Evolutionary conservation across 2,113 vertebrate species (phyloP).

Genomic region (Rhineura floridana): DNA sequence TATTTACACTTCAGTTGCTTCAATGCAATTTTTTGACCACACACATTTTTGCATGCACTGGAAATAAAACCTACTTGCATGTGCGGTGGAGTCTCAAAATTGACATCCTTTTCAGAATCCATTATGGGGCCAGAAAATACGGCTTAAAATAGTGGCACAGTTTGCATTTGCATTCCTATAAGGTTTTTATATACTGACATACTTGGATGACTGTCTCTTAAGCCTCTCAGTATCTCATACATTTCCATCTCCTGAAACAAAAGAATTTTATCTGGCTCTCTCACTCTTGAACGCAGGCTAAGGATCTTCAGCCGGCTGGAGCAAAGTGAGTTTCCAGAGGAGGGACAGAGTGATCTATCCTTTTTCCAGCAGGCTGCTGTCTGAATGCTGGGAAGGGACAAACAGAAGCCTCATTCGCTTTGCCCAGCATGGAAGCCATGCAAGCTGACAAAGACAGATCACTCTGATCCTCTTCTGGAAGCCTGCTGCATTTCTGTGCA

Average conservation of each 20-base stretch:
- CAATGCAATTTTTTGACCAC: background rate
- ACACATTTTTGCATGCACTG: background rate
- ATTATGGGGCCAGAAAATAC: background rate
- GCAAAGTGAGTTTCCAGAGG: background rate
- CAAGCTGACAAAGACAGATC: too few relatives aligned
- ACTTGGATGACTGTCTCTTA: background rate
- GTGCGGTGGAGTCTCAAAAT: background rate
- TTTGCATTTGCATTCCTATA: background rate
- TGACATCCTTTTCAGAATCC: background rate
- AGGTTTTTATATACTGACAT: background rate
- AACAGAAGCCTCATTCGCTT: too few relatives aligned
- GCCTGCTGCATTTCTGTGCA: too few relatives aligned
- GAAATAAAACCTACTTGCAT: background rate
- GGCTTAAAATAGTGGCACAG: background rate
- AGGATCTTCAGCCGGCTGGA: background rate
- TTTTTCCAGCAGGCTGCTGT: background rate
- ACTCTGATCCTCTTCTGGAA: too few relatives aligned
- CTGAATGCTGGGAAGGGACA: background rate
- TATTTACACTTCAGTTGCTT: constrained; percentile 30
- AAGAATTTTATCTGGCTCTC: background rate
- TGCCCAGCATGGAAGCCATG: too few relatives aligned
- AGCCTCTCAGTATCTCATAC: background rate
- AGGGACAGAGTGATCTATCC: too few relatives aligned
- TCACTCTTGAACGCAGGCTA: background rate
- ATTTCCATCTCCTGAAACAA: background rate